phyloP scores from a whole-genome alignment of 2,888 invertebrate genomes.

The Bhutanitis thaidina region DNA sequence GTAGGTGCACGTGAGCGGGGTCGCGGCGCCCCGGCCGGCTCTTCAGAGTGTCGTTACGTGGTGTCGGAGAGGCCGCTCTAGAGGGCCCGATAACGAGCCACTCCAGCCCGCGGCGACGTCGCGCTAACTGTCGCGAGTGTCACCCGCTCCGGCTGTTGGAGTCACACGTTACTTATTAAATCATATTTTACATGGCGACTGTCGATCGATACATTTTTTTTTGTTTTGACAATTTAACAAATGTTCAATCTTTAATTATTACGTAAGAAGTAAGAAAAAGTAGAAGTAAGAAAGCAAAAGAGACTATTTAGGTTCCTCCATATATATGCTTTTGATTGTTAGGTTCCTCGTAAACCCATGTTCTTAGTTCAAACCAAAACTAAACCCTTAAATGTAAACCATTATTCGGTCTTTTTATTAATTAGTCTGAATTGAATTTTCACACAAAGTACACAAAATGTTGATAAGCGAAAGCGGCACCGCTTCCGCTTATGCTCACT shows the following conservation, averaged over 20 bases:
- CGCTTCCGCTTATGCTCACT: conserved; percentile 2
- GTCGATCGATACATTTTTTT: not conserved
- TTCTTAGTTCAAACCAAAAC: too few relatives aligned
- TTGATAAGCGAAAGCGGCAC: not conserved
- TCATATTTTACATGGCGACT: not conserved
- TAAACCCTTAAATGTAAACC: too few relatives aligned
- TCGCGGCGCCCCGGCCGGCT: conserved; percentile 23
- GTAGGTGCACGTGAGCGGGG: conserved; percentile 14
- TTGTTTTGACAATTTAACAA: too few relatives aligned
- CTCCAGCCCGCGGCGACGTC: conserved; percentile 26
- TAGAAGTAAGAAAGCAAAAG: too few relatives aligned
- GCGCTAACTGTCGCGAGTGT: conserved; percentile 8
- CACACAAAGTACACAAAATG: too few relatives aligned
- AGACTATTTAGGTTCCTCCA: too few relatives aligned
- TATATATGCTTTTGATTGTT: too few relatives aligned
- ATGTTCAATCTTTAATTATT: too few relatives aligned
- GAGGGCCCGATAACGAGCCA: conserved; percentile 40
- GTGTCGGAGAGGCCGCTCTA: conserved; percentile 29
- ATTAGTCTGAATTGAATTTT: too few relatives aligned
- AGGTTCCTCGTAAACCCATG: too few relatives aligned
- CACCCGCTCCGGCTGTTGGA: conserved; percentile 5
- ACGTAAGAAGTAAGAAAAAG: too few relatives aligned
- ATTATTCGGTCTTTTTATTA: too few relatives aligned
- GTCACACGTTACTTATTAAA: not conserved
- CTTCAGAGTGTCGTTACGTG: conserved; percentile 31